A percentile compares a stretch with the other conserved stretches of the same genome.
Evolutionary conservation across 2,888 invertebrate genomes (phyloP).

Genomic region (Ditula angustiorana): DNA sequence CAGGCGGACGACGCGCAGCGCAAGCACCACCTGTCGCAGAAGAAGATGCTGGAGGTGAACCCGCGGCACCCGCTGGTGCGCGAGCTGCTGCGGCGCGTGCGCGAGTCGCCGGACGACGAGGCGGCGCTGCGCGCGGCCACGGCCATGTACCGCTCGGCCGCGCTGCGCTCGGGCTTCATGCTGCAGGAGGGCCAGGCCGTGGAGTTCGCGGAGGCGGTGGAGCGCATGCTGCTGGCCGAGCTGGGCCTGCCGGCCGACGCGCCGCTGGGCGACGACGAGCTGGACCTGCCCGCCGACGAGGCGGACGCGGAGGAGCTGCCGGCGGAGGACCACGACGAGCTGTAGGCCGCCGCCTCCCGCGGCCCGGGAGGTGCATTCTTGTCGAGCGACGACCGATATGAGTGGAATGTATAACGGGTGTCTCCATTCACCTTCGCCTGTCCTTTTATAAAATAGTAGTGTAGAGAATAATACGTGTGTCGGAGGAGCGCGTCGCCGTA

Average conservation of each 20-base stretch:
- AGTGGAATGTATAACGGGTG: too few relatives aligned
- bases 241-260: conserved; percentile 93
- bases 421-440: too few relatives aligned
- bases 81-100: conserved; percentile 94
- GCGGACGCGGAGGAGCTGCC: conserved; percentile 41
- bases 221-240: conserved; percentile 93
- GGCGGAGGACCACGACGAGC: conserved; percentile 63
- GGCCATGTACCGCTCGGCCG: conserved; percentile 97
- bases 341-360: conserved; percentile 50
- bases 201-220: conserved; percentile 96
- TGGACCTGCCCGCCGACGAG: conserved; percentile 51
- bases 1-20: conserved; percentile 96
- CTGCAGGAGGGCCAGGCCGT: conserved; percentile 87
- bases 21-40: conserved; percentile 95
- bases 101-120: conserved; percentile 90
- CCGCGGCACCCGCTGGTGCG: conserved; percentile 97
- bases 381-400: too few relatives aligned
- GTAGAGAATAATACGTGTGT: background rate
- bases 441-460: background rate
- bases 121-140: conserved; percentile 93
- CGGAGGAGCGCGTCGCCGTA: too few relatives aligned
- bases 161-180: conserved; percentile 95
- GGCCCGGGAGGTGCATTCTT: too few relatives aligned
- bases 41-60: conserved; percentile 98
- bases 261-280: conserved; percentile 56